Evolutionary conservation across 2,113 vertebrate genomes (phyloP).

Genomic region (Asarcornis scutulata): DNA sequence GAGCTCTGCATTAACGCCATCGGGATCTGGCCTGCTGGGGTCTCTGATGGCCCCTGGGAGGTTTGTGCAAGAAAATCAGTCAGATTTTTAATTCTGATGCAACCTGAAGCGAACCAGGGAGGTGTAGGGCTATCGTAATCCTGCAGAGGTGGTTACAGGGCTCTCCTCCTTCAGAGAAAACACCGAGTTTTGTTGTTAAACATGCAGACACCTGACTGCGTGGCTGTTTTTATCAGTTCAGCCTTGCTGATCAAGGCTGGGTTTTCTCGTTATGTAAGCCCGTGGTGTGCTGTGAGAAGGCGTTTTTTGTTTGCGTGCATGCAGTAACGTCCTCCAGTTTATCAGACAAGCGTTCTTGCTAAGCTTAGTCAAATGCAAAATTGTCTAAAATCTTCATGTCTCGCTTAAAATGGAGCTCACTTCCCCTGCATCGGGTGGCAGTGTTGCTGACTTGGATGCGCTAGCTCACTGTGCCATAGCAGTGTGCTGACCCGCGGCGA

Average conservation of each 20-base stretch:
- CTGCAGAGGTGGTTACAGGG: neutral
- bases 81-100: neutral
- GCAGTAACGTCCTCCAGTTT: neutral
- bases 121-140: slow-evolving; percentile 30
- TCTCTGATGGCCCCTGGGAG: neutral
- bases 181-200: neutral
- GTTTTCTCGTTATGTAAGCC: neutral
- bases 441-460: neutral
- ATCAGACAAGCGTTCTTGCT: neutral
- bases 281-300: neutral
- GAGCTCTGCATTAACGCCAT: too few species aligned
- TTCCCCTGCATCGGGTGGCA: neutral
- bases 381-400: neutral
- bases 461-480: rapidly evolving
- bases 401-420: neutral
- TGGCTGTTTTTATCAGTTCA: neutral
- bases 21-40: neutral
- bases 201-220: neutral
- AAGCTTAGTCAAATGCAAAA: neutral
- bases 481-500: neutral
- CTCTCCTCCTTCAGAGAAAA: neutral
- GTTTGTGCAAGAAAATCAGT: neutral
- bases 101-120: neutral
- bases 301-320: neutral
- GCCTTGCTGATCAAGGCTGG: neutral